Evolutionary conservation across 2,888 invertebrate species (phyloP).

Genomic region (Morinoia aosen): DNA sequence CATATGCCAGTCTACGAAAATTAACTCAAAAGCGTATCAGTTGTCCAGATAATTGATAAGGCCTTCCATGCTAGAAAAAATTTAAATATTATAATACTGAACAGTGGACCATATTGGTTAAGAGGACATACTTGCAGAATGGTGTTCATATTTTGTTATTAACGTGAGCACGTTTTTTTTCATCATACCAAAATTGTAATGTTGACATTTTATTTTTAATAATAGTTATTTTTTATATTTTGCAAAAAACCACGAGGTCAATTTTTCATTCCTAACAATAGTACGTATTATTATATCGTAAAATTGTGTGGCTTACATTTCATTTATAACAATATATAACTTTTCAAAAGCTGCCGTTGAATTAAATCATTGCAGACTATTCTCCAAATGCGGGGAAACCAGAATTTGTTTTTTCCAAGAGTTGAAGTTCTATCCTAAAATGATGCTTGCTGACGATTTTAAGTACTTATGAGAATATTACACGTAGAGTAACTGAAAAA

Average conservation of each 20-base stretch:
- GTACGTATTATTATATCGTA: too few species aligned
- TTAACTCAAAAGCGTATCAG: not conserved
- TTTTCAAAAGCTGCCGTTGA: not conserved
- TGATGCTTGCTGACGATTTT: too few species aligned
- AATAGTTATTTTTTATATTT: too few species aligned
- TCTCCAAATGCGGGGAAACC: not conserved
- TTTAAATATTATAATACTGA: not conserved
- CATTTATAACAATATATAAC: not conserved
- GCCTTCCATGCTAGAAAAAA: not conserved
- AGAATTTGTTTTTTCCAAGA: not conserved
- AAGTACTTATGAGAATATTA: not conserved
- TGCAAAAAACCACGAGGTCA: too few species aligned
- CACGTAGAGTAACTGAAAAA: not conserved
- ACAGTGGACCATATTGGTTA: too few species aligned
- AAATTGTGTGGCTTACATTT: not conserved
- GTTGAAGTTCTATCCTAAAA: not conserved
- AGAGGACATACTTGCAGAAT: too few species aligned
- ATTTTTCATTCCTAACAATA: too few species aligned
- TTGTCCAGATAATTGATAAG: not conserved
- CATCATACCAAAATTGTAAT: too few species aligned
- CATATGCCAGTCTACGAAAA: not conserved
- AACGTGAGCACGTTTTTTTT: too few species aligned
- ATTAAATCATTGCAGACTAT: not conserved
- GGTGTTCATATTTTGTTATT: too few species aligned
- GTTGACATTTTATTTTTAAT: too few species aligned